Evolutionary conservation across 2,113 vertebrate species (phyloP), one percentile per base, ranked within the genome.

Genomic region (Chitala chitala): DNA sequence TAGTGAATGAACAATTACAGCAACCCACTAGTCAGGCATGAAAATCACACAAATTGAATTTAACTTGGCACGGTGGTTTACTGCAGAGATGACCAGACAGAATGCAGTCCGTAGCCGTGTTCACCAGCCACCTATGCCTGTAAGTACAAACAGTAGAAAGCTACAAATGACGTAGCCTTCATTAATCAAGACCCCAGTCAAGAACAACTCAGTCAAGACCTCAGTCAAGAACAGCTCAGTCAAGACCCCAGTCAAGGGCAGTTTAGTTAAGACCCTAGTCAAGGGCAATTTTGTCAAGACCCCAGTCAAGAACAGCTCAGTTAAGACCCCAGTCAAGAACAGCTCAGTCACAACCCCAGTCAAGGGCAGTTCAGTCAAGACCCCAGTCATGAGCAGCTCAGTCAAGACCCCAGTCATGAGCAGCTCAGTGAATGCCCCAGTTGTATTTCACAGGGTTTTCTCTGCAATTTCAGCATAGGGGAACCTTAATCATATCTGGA

Each of bases 341-440:
- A 7, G 24, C 13, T 26, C 55, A 58, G 24, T 59, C 56, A 59
- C 26, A 29, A 59, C 56, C 56, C 24, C 55, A 58, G 12, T 58
- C 55, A 22, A 26, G 26, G 31, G 13, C 22, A 13, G 5, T 31
- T 36, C 15, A 38, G 29, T 61, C 58, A 61, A 61, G 58, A 54
- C 51, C 20, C 51, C 51, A 54, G 3, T 54, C 20, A 5, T n/a
- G 51, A n/a, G 7, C 20, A 5, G 17, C 20, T 54, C 20, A n/a
- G 20, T 54, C 51, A 54, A 54, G 15, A 5, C 58, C 26, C 29
- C 33, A 63, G 59, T 38, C n/a, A n/a, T n/a, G n/a, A n/a, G n/a
- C n/a, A n/a, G n/a, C n/a, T 63, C 59, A 63, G 59, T n/a, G n/a
- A n/a, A n/a, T n/a, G n/a, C 59, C 38, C 59, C 59, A 33, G 38